Percentiles rank a stretch among this genome's conserved stretches.
Evolutionary conservation across 2,113 vertebrate genomes (phyloP).

Genomic region (Callochromis pleurospilus): DNA sequence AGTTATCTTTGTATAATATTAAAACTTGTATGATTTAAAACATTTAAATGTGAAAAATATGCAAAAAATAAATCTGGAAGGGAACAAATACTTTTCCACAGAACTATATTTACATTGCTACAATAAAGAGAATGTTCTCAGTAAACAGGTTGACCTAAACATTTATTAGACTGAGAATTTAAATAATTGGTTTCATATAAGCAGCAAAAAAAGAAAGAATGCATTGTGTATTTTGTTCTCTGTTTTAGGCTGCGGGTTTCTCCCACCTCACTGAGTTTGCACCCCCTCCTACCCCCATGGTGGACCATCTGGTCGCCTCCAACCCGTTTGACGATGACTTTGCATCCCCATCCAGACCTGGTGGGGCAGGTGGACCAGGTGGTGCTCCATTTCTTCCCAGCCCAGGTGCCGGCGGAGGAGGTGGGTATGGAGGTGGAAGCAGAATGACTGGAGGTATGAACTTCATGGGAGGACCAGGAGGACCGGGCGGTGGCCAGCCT

Average conservation of each 20-base stretch:
- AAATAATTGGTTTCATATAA: neutral
- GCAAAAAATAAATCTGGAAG: neutral
- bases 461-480: conserved; percentile 70
- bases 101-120: neutral
- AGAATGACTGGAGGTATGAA: conserved; percentile 74
- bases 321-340: conserved; percentile 99
- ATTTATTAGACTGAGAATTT: neutral
- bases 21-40: neutral
- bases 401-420: conserved; percentile 73
- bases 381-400: conserved; percentile 79
- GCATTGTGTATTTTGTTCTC: neutral
- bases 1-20: neutral
- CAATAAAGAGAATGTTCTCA: neutral
- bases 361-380: conserved; percentile 67
- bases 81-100: neutral
- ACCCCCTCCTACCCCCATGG: conserved; percentile 95
- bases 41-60: neutral
- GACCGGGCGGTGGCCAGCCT: conserved; percentile 66
- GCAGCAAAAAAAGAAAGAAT: neutral
- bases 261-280: conserved; percentile 98
- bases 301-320: conserved; percentile 94
- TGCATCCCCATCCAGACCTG: conserved; percentile 80
- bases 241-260: conserved; percentile 82
- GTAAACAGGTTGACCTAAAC: neutral
- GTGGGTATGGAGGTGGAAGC: conserved; percentile 64